phyloP scores from a whole-genome alignment of 2,888 invertebrate genomes.

The Dynastes grantii region DNA sequence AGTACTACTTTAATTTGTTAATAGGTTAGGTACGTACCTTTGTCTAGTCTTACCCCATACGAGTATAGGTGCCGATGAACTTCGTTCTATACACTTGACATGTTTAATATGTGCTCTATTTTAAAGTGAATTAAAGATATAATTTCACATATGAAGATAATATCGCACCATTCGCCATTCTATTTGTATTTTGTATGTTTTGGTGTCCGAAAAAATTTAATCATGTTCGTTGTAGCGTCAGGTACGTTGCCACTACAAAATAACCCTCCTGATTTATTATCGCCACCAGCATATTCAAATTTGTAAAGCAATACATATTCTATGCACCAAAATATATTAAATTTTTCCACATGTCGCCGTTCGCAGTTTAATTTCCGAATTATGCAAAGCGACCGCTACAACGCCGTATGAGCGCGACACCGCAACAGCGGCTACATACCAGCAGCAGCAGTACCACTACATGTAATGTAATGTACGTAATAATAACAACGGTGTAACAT shows the following conservation, averaged over 20 bases:
- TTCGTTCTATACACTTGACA: no score
- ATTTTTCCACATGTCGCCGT: conserved; percentile 32
- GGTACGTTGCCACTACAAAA: background rate
- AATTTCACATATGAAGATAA: background rate
- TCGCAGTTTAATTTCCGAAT: conserved; percentile 32
- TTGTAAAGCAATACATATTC: conserved; percentile 17
- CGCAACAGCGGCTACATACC: conserved; percentile 13
- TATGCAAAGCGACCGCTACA: conserved; percentile 28
- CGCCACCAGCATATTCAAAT: conserved; percentile 16
- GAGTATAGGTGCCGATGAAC: no score
- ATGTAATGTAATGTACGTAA: conserved; percentile 19
- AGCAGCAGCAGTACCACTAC: background rate
- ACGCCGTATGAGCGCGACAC: conserved; percentile 19
- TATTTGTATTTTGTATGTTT: background rate
- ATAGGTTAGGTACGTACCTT: no score
- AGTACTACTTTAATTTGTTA: no score
- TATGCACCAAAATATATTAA: conserved; percentile 32
- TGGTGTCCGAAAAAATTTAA: background rate
- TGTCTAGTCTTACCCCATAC: no score
- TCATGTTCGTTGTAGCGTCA: background rate
- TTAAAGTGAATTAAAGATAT: background rate
- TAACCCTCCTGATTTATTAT: conserved; percentile 14
- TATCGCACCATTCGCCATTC: background rate
- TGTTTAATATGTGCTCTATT: no score
- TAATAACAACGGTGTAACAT: conserved; percentile 31